Evolutionary conservation across 2,797 vertebrate genomes (phyloP), one percentile per base, ranked within the genome.

Genomic region (Lophotriccus pileatus): DNA sequence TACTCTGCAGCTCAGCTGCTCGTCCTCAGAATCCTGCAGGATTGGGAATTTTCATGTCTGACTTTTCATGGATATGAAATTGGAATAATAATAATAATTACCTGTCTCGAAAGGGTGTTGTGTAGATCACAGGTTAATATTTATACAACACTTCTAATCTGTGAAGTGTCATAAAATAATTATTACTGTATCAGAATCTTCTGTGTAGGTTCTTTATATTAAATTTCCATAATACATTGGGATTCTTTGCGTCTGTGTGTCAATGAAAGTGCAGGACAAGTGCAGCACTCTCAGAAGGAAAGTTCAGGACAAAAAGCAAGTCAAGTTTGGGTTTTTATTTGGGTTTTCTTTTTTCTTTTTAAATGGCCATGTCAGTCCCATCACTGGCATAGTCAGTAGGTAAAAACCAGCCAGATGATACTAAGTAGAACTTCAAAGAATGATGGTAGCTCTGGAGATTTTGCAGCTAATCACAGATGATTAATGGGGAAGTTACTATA

Each of bases 401-500:
- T 79, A 92, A 78, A 58, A 90, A 85, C 75, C 87, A 85, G 49
- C 37, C 68, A 82, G 46, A 58, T 36, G 55, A 80, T 73, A 83
- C 13, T 75, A 76, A 89, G 50, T 19, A 79, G 8, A 84, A 34
- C 53, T 92, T 79, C 78, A 88, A 89, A 86, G 83, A 84, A 75
- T 46, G 27, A 74, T 83, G 72, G 73, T 80, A 85, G 56, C 82
- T 66, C 49, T 85, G 43, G 92, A 94, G 84, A 91, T 85, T 95
- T 87, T 78, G 72, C 84, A 90, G 43, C 64, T 80, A 91, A 91
- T 93, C 89, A 72, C 55, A 78, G 52, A 89, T 95, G 94, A 97
- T 96, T 94, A 97, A 97, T 97, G 62, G 59, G 41, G 49, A 94
- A 95, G 55, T 74, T 87, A 78, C 55, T 94, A 90, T 66, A 43